These are phyloP conservation scores for Globodera rostochiensis DNA, from an alignment of 1,140 invertebrate genomes.

Conservation along the genomic window DNA sequence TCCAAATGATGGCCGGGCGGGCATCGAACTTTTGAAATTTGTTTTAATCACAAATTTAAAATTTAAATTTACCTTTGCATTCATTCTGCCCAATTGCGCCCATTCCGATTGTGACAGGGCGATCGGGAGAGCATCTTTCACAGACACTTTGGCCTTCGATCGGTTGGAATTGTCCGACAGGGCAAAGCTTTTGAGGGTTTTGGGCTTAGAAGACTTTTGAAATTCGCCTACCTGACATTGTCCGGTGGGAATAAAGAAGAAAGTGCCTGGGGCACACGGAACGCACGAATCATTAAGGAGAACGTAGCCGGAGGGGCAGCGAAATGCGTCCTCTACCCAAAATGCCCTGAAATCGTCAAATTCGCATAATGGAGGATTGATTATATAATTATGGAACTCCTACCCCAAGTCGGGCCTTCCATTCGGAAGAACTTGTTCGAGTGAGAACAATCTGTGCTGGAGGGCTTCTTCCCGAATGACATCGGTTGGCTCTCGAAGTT, in stretches of 20 bases:
- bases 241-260: constrained; percentile 75
- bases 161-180: constrained; percentile 87
- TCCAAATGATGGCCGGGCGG: constrained; percentile 60
- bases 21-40: constrained; percentile 61
- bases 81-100: constrained; percentile 69
- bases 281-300: constrained; percentile 72
- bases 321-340: constrained; percentile 18
- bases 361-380: no score
- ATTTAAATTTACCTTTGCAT: constrained; percentile 76
- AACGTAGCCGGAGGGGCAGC: constrained; percentile 9
- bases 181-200: constrained; percentile 73
- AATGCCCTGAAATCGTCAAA: neutral
- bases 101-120: constrained; percentile 32
- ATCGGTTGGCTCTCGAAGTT: constrained; percentile 44
- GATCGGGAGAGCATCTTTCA: constrained; percentile 20
- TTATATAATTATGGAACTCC: neutral
- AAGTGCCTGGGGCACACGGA: constrained; percentile 88
- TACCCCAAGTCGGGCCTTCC: constrained; percentile 86
- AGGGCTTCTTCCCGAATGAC: constrained; percentile 61
- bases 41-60: neutral
- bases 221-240: constrained; percentile 71
- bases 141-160: constrained; percentile 86
- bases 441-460: constrained; percentile 52
- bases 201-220: neutral
- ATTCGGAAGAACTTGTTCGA: constrained; percentile 75